Percentiles rank a stretch among this genome's conserved stretches.
phyloP scores from a whole-genome alignment of 2,113 vertebrate genomes.

The Callospermophilus lateralis region DNA sequence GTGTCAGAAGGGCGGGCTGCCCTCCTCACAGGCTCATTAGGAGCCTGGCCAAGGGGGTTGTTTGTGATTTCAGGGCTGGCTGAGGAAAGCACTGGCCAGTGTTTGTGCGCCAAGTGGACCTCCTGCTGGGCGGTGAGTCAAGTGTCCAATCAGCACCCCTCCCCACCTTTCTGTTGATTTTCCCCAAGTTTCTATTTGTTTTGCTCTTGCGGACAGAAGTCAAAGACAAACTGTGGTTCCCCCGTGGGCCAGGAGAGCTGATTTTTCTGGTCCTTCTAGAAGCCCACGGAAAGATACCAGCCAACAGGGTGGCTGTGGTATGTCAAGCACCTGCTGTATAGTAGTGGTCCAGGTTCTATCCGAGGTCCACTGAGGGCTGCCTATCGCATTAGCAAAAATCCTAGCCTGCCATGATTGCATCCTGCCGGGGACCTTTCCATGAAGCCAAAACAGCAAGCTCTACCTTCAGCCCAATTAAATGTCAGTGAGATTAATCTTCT shows the following conservation, averaged over 20 bases:
- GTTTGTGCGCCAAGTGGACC: background rate
- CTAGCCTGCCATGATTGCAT: background rate
- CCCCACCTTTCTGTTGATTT: background rate
- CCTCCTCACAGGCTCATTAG: constrained; percentile 74
- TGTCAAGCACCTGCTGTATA: background rate
- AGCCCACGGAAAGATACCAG: no score
- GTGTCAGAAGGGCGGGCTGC: constrained; percentile 80
- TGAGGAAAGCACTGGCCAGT: background rate
- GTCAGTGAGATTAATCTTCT: background rate
- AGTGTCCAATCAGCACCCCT: background rate
- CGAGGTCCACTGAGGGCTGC: background rate
- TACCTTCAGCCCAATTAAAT: background rate
- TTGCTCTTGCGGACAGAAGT: constrained; percentile 22
- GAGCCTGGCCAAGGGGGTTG: constrained; percentile 74
- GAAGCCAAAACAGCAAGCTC: background rate
- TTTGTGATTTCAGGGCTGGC: constrained; percentile 75
- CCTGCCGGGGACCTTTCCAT: background rate
- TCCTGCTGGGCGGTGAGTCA: constrained; percentile 6
- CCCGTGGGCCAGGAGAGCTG: background rate
- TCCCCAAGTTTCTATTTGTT: constrained; percentile 10
- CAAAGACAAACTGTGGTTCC: background rate
- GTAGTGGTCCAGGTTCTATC: no score
- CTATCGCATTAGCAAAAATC: background rate
- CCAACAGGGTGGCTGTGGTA: no score
- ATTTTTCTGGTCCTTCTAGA: background rate